Evolutionary conservation across 2,888 invertebrate species (phyloP), one percentile per base, ranked within the genome.

Genomic region (Chrysolina oricalcia): DNA sequence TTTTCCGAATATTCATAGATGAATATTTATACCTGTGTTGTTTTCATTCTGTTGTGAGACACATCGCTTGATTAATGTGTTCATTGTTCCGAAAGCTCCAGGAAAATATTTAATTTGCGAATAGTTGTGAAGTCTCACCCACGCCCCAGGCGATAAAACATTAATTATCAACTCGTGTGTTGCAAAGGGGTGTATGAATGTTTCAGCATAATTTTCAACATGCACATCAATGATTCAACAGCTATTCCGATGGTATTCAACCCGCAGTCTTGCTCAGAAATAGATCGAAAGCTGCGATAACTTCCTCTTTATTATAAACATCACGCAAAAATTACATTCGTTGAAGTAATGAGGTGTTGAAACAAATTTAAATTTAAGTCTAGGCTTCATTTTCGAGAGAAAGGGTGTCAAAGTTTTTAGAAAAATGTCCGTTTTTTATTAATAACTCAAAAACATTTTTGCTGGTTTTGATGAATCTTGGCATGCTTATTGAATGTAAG

Each of bases 201-300:
- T 53, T 21, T 21, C 53, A 23, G 53, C 53, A 21, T 53, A 53
- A 53, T 53, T 53, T 53, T 53, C 53, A 11, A 21, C 53, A 53
- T 53, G 53, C 53, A 53, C 21, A 53, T 53, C 21, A 53, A 53
- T 21, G 53, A 53, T 53, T 53, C 53, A 53, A 53, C 17, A 53
- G 53, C 21, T 21, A 21, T 13, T 53, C 48, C 53, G 11, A 53
- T 13, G 21, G 21, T 21, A 53, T 35, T 35, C 35, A 43, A 43
- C 43, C 43, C 11, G 19, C 4, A 21, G 13, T 5, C 23, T 21
- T 53, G 17, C 19, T 53, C 19, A 21, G 53, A 53, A 53, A 21
- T 53, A 53, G 53, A 53, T 21, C 4, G 13, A 21, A 21, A 53
- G 21, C 13, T 11, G 19, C 21, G 53, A 53, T 53, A 53, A 53